Base-by-base conservation (phyloP, 2,113 vertebrate species). In the Benitochromis conjunctus region DNA sequence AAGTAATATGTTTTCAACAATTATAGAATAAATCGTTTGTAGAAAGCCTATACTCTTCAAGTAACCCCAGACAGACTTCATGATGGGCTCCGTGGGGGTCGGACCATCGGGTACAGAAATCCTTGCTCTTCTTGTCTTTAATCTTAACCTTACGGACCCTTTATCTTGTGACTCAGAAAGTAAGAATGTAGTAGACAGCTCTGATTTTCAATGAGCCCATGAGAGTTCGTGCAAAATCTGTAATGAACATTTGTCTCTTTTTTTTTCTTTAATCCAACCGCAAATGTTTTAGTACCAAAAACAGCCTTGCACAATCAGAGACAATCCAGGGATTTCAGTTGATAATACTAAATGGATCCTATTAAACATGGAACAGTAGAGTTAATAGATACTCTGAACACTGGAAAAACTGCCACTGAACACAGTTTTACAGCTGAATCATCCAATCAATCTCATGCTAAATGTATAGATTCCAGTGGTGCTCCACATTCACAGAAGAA, bases 141-240 rank as follows among this genome's bases (percentile, higher is more conserved):
- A 71, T 46, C 38, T 71, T 26, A 24, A 71, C 64, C 64, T 71
- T 26, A 46, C 10, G 38, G 3, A 21, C 36, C 12, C 3, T 69
- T 41, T 69, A 69, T 41, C n/a, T 21, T 18, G 21, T 46, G 66
- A 46, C 26, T 43, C 21, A 71, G 41, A 71, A 71, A 46, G 38
- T 10, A 71, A 71, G 13, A 71, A 71, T 18, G 66, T 71, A 26
- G 8, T 26, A 26, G 66, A 46, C 1, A 0, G 64, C 38, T 71
- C 21, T 10, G 26, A 24, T 69, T 69, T 43, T 69, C 62, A 66
- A 9, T 66, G 62, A 66, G 41, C 19, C n/a, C 36, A 41, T 14
- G 64, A 71, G 5, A 46, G 38, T 46, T 71, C 38, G 46, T 71
- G 66, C 41, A 71, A 71, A 24, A 71, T 71, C 13, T 71, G 66